Percentiles rank a stretch among this genome's conserved stretches.
Evolutionary conservation across 2,888 invertebrate genomes (phyloP).

Genomic region (Eupsilia transversa): DNA sequence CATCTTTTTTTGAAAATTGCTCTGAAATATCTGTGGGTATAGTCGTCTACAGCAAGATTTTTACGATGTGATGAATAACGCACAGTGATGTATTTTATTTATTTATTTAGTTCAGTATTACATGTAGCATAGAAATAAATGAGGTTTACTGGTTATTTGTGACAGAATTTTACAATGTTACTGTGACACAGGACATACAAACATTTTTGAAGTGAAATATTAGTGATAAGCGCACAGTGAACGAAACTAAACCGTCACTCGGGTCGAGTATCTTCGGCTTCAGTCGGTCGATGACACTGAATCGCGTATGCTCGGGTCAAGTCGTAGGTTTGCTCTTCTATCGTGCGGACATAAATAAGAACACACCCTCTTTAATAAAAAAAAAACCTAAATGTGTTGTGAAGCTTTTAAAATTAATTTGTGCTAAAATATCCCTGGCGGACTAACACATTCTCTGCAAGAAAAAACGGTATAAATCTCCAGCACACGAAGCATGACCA

Average conservation of each 20-base stretch:
- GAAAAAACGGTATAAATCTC: not conserved
- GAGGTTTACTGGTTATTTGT: conserved; percentile 29
- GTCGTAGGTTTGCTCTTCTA: no score
- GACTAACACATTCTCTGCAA: not conserved
- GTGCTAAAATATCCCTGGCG: not conserved
- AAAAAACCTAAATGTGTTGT: no score
- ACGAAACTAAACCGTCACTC: no score
- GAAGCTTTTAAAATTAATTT: not conserved
- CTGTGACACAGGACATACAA: not conserved
- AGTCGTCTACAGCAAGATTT: conserved; percentile 21
- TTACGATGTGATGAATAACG: conserved; percentile 52
- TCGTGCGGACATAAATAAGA: no score
- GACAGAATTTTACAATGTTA: conserved; percentile 29
- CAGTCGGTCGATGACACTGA: no score
- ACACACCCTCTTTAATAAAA: no score
- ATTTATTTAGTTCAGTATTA: conserved; percentile 68
- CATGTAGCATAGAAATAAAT: conserved; percentile 43
- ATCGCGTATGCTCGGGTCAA: no score
- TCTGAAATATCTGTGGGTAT: not conserved
- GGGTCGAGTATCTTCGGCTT: no score
- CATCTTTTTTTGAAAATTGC: not conserved
- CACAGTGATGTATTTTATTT: conserved; percentile 64
- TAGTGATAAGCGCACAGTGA: no score
- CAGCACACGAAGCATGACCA: no score
- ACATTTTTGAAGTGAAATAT: no score